Evolutionary conservation across 2,797 vertebrate species (phyloP), one percentile per base, ranked within the genome.

Genomic region (Strix occidentalis): DNA sequence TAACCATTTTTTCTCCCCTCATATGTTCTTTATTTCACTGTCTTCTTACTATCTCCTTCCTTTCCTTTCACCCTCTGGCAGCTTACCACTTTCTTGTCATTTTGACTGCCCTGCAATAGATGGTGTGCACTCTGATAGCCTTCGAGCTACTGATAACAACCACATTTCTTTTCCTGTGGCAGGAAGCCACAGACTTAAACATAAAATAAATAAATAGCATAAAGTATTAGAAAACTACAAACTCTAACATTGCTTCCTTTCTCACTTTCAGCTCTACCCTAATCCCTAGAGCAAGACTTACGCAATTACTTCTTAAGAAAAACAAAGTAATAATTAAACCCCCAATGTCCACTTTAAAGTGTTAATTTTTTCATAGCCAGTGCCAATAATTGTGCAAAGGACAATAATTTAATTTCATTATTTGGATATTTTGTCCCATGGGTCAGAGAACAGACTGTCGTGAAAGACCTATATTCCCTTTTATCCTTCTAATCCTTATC

Each of bases 121-220:
- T 48, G 20, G 46, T 54, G 31, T 41, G 35, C 35, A 64, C 20
- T 87, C 50, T 58, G 51, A 76, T 17, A 56, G 50, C 29, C 43
- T 74, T 90, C 45, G 9, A 92, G 90, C 71, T 88, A 63, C 58
- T 51, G 33, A 79, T 78, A 93, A 60, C 18, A 58, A 29, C 37
- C 29, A 16, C 51, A 45, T 79, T 94, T 50, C 54, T 80, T 84
- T 54, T 80, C 65, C 58, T 37, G 18, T 61, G 41, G 20, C 86
- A 96, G 54, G 53, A 92, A 96, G 64, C 29, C 43, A 70, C 43
- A 84, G 50, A 64, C 12, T 94, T 87, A 89, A 94, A 80, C 33
- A 92, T 74, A 54, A 95, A 95, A 90, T 85, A 96, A 94, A 65
- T 77, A 95, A 93, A 90, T 39, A 83, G 19, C 19, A 81, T 64